Percentiles rank a stretch among this genome's conserved stretches.
phyloP scores from a whole-genome alignment of 2,888 invertebrate genomes.

The Corythucha ciliata region DNA sequence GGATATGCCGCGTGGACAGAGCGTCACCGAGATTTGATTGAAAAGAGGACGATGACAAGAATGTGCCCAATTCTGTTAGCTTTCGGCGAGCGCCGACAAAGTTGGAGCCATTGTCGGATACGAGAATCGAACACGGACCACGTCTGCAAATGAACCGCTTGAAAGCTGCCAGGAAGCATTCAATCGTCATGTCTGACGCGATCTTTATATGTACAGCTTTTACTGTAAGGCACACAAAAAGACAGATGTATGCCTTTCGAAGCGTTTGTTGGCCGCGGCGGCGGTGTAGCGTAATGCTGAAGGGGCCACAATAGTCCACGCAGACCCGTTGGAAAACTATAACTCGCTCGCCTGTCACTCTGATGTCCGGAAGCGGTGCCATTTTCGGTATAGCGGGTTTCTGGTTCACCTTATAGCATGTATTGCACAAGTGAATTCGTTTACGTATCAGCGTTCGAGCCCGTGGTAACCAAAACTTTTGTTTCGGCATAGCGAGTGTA shows the following conservation, averaged over 20 bases:
- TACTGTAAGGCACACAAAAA: background rate
- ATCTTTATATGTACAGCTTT: conserved; percentile 1
- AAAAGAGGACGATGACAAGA: no score
- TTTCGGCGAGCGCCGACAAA: no score
- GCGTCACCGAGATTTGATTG: no score
- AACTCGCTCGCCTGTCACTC: background rate
- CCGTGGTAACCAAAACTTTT: background rate
- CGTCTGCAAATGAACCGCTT: conserved; percentile 34
- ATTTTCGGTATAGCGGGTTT: conserved; percentile 1
- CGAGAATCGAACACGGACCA: conserved; percentile 32
- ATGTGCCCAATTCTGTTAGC: no score
- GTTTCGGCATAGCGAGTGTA: background rate
- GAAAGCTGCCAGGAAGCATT: conserved; percentile 35
- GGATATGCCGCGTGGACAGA: no score
- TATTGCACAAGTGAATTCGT: conserved; percentile 2
- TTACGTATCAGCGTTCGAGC: background rate
- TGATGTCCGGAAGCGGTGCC: conserved; percentile 9
- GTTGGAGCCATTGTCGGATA: no score
- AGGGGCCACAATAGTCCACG: conserved; percentile 1
- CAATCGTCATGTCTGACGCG: background rate
- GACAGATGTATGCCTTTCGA: background rate
- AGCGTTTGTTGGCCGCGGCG: background rate
- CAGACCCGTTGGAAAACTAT: background rate
- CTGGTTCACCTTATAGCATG: background rate
- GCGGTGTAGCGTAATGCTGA: background rate